Base-by-base conservation (phyloP, 2,113 vertebrate genomes). In the Calidris pugnax region DNA sequence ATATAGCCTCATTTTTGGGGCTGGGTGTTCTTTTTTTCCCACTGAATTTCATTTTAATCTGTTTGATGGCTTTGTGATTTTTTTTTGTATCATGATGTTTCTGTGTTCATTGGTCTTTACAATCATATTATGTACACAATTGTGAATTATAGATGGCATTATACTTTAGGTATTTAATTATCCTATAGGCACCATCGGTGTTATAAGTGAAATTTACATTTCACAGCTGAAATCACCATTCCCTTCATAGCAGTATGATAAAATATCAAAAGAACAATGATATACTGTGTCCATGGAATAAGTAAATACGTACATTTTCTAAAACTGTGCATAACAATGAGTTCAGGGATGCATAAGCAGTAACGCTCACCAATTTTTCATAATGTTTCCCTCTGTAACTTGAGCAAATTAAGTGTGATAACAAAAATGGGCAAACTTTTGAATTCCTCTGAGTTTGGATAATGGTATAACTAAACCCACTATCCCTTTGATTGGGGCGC, bases 181-280 rank as follows among this genome's bases (percentile, higher is more conserved):
- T 91, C 48, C 28, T 91, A 91, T 81, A 92, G 83, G 35, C 62
- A 89, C 30, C 33, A 80, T 55, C 63, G 82, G 53, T 20, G 60
- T 72, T 64, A 57, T 86, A 95, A 91, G 15, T 60, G 71, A 93
- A 91, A 80, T 93, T 94, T 96, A 86, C 71, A 60, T 69, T 95
- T 92, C 62, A 67, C 43, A 85, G 64, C 30, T 93, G 77, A 97
- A 89, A 95, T 85, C 69, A 57, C 47, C 67, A 80, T 93, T 93
- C 47, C 35, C 22, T 96, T 86, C 69, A 62, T 89, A 85, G 13
- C 66, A 79, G 39, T 85, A 72, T 87, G 73, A 96, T 87, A 96
- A 94, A 97, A 96, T 72, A 96, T 94, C 79, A 96, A 93, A 96
- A 90, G 87, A 95, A 83, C 86, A 93, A 91, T 87, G 60, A 92